These are phyloP conservation scores for Melozone crissalis DNA, from an alignment of 2,113 vertebrate genomes.

Conservation along the genomic window DNA sequence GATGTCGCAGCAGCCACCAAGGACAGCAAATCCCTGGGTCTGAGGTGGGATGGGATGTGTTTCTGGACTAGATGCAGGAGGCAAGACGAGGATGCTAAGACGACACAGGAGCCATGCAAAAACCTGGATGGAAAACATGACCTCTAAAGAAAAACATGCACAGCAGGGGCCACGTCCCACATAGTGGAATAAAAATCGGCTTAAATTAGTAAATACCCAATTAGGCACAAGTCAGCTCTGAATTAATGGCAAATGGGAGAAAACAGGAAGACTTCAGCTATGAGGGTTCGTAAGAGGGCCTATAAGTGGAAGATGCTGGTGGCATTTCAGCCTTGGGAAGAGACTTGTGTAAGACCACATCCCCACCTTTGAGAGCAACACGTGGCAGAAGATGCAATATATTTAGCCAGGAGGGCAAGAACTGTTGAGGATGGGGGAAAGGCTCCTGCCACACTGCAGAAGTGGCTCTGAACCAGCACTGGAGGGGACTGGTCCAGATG, in stretches of 20 bases:
- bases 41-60: not conserved
- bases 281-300: not conserved
- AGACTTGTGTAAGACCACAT: not conserved
- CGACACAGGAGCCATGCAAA: fast-evolving
- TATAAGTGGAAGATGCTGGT: not conserved
- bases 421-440: fast-evolving
- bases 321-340: not conserved
- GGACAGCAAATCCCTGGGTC: too few relatives aligned
- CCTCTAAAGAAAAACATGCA: not conserved
- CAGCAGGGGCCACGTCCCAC: not conserved
- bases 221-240: not conserved
- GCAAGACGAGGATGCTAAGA: fast-evolving
- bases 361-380: not conserved
- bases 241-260: not conserved
- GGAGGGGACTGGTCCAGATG: not conserved
- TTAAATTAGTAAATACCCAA: not conserved
- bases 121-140: not conserved
- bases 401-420: not conserved
- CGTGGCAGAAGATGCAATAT: fast-evolving
- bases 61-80: not conserved
- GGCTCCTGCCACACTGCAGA: not conserved
- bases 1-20: not conserved
- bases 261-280: not conserved
- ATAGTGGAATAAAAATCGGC: fast-evolving
- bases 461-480: not conserved